Conservation (phyloP, 2,797 vertebrate species). For the Zenarchopterus dispar region DNA sequence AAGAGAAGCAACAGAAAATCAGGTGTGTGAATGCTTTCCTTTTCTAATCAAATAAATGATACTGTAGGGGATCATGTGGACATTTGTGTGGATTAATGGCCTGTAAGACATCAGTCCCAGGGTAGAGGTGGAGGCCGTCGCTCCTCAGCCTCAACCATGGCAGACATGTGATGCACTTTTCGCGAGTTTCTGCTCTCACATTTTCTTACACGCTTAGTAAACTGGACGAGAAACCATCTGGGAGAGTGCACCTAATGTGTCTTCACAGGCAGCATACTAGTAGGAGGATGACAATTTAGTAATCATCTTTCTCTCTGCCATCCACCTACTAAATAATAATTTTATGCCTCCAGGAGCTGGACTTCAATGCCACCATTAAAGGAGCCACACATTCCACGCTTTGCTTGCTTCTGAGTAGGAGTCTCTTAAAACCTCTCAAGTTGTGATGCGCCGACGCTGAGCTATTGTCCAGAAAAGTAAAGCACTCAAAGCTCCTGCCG, state of each 20-base stretch:
- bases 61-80: neutral
- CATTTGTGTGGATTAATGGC: constrained; percentile 14
- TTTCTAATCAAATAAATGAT: constrained; percentile 41
- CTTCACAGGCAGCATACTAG: constrained; percentile 23
- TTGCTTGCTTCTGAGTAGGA: constrained; percentile 49
- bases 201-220: constrained; percentile 40
- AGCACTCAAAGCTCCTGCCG: constrained; percentile 9
- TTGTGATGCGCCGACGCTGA: constrained; percentile 28
- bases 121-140: too few relatives aligned
- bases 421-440: constrained; percentile 38
- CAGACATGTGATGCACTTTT: constrained; percentile 35
- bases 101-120: neutral
- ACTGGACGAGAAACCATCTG: constrained; percentile 41
- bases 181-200: constrained; percentile 31
- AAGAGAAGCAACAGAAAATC: constrained; percentile 6
- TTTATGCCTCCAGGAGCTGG: constrained; percentile 54
- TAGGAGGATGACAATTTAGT: constrained; percentile 61
- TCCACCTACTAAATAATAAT: constrained; percentile 63
- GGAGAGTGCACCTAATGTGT: constrained; percentile 23
- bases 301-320: constrained; percentile 37
- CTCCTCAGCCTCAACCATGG: neutral
- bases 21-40: constrained; percentile 20
- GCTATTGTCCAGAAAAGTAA: constrained; percentile 29
- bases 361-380: constrained; percentile 51
- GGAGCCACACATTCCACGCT: constrained; percentile 43